Conservation (phyloP, 2,797 vertebrate species). For the Hyperoplus lanceolatus region DNA sequence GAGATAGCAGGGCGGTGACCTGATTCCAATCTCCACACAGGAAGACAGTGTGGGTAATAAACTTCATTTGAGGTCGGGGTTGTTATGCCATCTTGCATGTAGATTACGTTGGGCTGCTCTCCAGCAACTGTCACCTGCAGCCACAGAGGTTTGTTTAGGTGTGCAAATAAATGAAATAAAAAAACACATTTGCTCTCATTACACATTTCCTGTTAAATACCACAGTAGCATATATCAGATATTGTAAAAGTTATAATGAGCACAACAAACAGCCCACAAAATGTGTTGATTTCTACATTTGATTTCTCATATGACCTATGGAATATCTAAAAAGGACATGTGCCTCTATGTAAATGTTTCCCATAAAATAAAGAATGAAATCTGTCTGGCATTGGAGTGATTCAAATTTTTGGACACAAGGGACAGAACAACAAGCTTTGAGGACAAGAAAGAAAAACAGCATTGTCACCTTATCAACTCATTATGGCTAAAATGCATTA, state of each 20-base stretch:
- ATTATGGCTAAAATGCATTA: no score
- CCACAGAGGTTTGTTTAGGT: conserved; percentile 22
- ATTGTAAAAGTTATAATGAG: background rate
- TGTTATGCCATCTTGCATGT: conserved; percentile 70
- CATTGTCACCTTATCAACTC: no score
- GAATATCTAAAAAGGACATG: no score
- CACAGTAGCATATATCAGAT: background rate
- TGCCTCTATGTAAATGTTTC: background rate
- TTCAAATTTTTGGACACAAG: background rate
- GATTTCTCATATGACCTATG: no score
- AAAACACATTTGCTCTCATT: conserved; percentile 35
- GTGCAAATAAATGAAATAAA: background rate
- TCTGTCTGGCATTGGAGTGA: background rate
- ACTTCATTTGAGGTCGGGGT: conserved; percentile 71
- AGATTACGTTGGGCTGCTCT: conserved; percentile 61
- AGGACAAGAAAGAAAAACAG: background rate
- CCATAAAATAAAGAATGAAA: background rate
- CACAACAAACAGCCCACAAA: background rate
- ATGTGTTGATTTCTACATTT: background rate
- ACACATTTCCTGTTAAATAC: conserved; percentile 40
- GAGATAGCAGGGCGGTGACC: conserved; percentile 64
- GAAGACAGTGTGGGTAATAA: conserved; percentile 74
- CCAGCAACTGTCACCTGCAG: conserved; percentile 65
- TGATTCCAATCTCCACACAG: conserved; percentile 78
- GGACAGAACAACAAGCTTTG: background rate